Evolutionary conservation across 2,113 vertebrate genomes (phyloP).

Genomic region (Oryzias javanicus): DNA sequence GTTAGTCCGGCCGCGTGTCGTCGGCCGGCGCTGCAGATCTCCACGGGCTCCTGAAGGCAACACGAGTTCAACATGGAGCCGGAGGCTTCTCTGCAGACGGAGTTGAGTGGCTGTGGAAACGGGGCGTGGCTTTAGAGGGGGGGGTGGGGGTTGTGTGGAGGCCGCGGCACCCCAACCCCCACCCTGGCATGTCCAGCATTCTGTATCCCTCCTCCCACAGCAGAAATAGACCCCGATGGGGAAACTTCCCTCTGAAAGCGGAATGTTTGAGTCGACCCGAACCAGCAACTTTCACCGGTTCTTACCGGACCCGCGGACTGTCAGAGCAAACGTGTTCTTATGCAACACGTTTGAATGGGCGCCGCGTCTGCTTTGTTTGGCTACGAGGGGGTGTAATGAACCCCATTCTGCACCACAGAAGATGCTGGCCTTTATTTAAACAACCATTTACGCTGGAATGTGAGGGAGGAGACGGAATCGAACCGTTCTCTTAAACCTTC

Average conservation of each 20-base stretch:
- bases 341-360: too few relatives aligned
- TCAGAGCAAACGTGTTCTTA: too few relatives aligned
- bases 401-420: too few relatives aligned
- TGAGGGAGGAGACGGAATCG: too few relatives aligned
- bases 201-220: constrained; percentile 35
- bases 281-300: too few relatives aligned
- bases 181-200: constrained; percentile 51
- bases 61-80: not conserved
- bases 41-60: not conserved
- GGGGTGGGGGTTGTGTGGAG: not conserved
- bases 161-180: not conserved
- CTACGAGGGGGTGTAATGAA: too few relatives aligned
- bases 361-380: too few relatives aligned
- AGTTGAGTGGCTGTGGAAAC: not conserved
- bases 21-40: not conserved
- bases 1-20: not conserved
- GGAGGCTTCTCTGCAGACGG: too few relatives aligned
- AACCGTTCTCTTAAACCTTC: too few relatives aligned
- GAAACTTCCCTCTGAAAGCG: not conserved
- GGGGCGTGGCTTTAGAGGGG: not conserved
- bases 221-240: constrained; percentile 54
- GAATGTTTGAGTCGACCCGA: not conserved
- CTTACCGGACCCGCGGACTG: too few relatives aligned
- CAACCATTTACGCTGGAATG: too few relatives aligned
- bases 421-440: too few relatives aligned